These are phyloP conservation scores for Galemys pyrenaicus DNA, from an alignment of 2,113 vertebrate species.

Conservation along the genomic window DNA sequence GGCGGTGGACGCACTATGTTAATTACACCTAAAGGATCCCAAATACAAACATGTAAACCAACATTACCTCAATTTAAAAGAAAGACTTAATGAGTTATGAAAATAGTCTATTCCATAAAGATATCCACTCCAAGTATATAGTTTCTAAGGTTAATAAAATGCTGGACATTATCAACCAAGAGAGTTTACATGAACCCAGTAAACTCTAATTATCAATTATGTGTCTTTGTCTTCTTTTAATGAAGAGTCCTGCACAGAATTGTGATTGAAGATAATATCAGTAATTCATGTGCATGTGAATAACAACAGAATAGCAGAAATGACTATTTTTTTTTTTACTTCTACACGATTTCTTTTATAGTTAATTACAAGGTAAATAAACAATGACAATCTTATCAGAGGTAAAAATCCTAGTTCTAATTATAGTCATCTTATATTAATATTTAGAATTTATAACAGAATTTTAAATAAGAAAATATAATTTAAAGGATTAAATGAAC, in stretches of 20 bases:
- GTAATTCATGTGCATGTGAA: slow-evolving; percentile 39
- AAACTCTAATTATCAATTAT: background rate
- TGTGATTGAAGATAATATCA: background rate
- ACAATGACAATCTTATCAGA: background rate
- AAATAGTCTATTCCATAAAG: background rate
- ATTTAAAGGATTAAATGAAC: slow-evolving; percentile 29
- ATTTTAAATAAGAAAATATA: background rate
- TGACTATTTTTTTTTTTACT: background rate
- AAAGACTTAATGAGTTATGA: background rate
- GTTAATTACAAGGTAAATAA: background rate
- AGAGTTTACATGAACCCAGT: background rate
- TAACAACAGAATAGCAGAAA: background rate
- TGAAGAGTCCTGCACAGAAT: background rate
- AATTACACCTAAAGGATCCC: background rate
- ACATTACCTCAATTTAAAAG: too few species aligned
- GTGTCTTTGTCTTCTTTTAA: slow-evolving; percentile 18
- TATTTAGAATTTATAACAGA: background rate
- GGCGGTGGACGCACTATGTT: too few species aligned
- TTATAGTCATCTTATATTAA: background rate
- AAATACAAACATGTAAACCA: background rate
- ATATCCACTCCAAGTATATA: background rate
- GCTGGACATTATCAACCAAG: background rate
- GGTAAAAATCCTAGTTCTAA: background rate
- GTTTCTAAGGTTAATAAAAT: background rate
- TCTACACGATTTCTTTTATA: slow-evolving; percentile 35